These are phyloP conservation scores for Temnopleurus reevesii DNA, from an alignment of 53 echinoderm and acorn worm genomes.

Conservation along the genomic window DNA sequence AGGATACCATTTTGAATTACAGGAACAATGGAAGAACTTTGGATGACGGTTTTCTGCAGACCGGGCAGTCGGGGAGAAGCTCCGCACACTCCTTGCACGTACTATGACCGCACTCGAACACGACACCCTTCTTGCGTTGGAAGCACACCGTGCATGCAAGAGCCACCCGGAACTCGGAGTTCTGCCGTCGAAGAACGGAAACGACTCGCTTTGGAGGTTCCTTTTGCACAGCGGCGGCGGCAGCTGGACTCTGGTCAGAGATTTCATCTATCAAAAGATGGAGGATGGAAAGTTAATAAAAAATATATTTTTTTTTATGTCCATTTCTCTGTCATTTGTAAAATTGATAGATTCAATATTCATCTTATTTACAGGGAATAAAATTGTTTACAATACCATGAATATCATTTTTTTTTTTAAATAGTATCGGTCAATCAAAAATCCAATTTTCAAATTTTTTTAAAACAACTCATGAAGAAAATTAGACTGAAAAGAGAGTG, in stretches of 20 bases:
- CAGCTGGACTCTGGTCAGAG: too few relatives aligned
- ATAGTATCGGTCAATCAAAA: too few relatives aligned
- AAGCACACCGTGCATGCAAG: slow-evolving; percentile 14
- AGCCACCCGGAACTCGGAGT: slow-evolving; percentile 4
- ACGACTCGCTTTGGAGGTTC: neutral
- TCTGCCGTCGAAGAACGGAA: neutral
- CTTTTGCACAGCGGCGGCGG: neutral
- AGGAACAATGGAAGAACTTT: slow-evolving; percentile 13
- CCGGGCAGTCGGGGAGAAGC: slow-evolving; percentile 2
- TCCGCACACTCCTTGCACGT: slow-evolving; percentile 13
- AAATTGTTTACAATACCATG: too few relatives aligned
- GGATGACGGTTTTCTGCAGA: neutral
- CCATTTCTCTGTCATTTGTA: too few relatives aligned
- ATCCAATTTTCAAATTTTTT: too few relatives aligned
- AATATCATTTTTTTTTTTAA: too few relatives aligned
- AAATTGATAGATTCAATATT: too few relatives aligned
- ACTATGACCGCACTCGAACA: slow-evolving; percentile 25
- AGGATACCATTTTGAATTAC: neutral
- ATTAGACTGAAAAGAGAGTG: too few relatives aligned
- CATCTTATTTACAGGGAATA: too few relatives aligned
- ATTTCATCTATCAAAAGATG: neutral
- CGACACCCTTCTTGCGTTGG: slow-evolving; percentile 28
- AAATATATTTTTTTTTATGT: too few relatives aligned
- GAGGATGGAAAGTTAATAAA: neutral
- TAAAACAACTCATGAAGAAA: too few relatives aligned